A percentile compares a stretch with the other conserved stretches of the same genome.
Conservation (phyloP, 2,113 vertebrate species). For the Asarcornis scutulata region DNA sequence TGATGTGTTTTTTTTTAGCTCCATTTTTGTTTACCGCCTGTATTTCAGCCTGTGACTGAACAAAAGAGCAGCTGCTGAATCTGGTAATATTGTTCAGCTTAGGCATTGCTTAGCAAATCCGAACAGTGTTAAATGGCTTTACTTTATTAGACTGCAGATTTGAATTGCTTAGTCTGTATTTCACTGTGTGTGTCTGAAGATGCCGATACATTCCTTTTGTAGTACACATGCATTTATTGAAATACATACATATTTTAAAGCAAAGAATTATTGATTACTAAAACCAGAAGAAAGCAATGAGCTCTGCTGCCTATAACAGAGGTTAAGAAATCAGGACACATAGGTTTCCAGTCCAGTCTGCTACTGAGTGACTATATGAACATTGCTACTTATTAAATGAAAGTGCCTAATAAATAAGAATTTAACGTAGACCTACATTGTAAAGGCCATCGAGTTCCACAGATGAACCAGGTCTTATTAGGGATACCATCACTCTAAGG, state of each 20-base stretch:
- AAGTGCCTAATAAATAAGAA: background rate
- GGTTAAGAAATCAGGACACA: background rate
- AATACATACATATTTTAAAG: background rate
- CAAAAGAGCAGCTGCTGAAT: constrained; percentile 45
- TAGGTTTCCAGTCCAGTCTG: background rate
- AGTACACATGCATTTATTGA: background rate
- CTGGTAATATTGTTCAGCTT: background rate
- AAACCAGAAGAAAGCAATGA: background rate
- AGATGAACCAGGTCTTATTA: background rate
- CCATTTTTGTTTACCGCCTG: background rate
- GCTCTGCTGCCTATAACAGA: background rate
- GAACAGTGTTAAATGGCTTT: background rate
- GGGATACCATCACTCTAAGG: background rate
- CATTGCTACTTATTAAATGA: background rate
- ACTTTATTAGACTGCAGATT: background rate
- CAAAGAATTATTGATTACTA: background rate
- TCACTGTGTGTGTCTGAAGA: background rate
- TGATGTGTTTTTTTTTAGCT: background rate
- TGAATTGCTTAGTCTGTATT: background rate
- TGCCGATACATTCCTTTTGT: background rate
- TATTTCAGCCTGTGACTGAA: constrained; percentile 18
- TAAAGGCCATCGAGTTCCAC: background rate
- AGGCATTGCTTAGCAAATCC: background rate
- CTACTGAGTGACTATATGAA: background rate
- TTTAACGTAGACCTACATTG: background rate